Evolutionary conservation across 1,140 invertebrate genomes (phyloP).

Genomic region (Zaprionus gabonicus): DNA sequence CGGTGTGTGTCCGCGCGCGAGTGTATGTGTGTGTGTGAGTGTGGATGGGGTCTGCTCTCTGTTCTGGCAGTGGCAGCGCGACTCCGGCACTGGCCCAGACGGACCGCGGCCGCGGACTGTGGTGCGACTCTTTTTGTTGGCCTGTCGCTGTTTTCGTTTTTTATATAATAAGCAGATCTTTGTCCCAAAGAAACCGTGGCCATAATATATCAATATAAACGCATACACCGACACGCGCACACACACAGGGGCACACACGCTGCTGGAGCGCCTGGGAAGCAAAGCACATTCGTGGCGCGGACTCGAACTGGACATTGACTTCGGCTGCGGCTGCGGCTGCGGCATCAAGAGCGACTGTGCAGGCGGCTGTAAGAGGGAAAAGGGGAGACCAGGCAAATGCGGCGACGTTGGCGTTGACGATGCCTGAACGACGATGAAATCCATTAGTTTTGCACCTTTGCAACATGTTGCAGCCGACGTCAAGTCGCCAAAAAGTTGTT

Average conservation of each 20-base stretch:
- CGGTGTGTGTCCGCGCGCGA: slow-evolving; percentile 13
- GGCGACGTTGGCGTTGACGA: slow-evolving; percentile 39
- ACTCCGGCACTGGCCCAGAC: slow-evolving; percentile 38
- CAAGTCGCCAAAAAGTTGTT: slow-evolving; percentile 47
- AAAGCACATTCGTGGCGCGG: slow-evolving; percentile 74
- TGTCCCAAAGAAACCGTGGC: slow-evolving; percentile 84
- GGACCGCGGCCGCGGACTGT: slow-evolving; percentile 35
- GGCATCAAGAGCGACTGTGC: slow-evolving; percentile 1
- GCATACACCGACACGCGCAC: slow-evolving; percentile 55
- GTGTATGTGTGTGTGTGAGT: slow-evolving; percentile 41
- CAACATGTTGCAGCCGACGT: slow-evolving; percentile 75
- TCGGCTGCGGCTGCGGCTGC: slow-evolving; percentile 12
- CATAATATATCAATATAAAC: slow-evolving; percentile 84
- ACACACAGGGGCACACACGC: slow-evolving; percentile 34
- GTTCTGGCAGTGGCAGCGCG: slow-evolving; percentile 44
- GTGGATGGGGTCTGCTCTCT: slow-evolving; percentile 55
- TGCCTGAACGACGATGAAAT: slow-evolving; percentile 71
- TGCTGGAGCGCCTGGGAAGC: slow-evolving; percentile 76
- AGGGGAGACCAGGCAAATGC: slow-evolving; percentile 10
- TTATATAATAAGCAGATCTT: slow-evolving; percentile 84
- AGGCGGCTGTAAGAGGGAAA: not conserved
- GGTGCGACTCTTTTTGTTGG: slow-evolving; percentile 63
- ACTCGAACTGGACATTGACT: slow-evolving; percentile 70
- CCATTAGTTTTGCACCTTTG: slow-evolving; percentile 82
- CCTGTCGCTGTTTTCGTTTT: slow-evolving; percentile 69